Evolutionary conservation across 2,113 vertebrate species (phyloP).

Genomic region (Cercopithecus mona): DNA sequence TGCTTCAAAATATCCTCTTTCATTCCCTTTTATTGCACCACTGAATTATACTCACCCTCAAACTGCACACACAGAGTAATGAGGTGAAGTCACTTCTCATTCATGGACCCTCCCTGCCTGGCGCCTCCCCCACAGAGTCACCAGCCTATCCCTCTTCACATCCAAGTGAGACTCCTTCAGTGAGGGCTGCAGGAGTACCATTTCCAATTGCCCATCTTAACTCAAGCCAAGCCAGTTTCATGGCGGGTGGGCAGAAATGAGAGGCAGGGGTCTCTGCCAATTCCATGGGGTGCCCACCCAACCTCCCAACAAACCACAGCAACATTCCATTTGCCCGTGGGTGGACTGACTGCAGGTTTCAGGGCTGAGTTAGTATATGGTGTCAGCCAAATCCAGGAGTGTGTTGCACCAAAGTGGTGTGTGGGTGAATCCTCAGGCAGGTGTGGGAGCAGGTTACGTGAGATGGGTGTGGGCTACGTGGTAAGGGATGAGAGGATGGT

Average conservation of each 20-base stretch:
- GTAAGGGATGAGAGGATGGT: conserved; percentile 40
- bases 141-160: not conserved
- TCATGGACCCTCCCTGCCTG: not conserved
- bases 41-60: not conserved
- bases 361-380: conserved; percentile 14
- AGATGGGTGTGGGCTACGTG: conserved; percentile 58
- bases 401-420: conserved; percentile 62
- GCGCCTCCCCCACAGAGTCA: not conserved
- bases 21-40: not conserved
- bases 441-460: conserved; percentile 61
- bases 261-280: not conserved
- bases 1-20: not conserved
- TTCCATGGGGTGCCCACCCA: not conserved
- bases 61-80: not conserved
- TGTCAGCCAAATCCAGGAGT: conserved; percentile 38
- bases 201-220: not conserved
- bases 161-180: not conserved
- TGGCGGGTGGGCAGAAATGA: not conserved
- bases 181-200: not conserved
- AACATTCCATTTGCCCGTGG: not conserved
- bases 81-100: not conserved
- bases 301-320: not conserved
- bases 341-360: conserved; percentile 43
- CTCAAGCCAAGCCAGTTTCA: not conserved
- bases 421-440: conserved; percentile 65